Evolutionary conservation across 2,797 vertebrate species (phyloP).

Genomic region (Natrix natrix): DNA sequence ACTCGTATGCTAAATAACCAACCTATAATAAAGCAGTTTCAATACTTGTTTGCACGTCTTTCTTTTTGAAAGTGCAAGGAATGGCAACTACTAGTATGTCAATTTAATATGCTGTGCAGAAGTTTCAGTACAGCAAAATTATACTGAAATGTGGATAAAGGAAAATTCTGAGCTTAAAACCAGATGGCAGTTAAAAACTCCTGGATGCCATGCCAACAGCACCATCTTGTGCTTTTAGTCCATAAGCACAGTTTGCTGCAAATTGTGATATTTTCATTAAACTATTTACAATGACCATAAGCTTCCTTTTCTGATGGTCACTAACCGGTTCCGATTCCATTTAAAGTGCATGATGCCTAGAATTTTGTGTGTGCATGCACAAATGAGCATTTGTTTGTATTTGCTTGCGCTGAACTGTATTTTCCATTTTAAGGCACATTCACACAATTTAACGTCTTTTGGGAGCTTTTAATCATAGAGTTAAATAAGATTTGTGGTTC

Average conservation of each 20-base stretch:
- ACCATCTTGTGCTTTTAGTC: conserved; percentile 36
- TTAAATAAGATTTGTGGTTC: neutral
- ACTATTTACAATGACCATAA: neutral
- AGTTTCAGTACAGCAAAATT: neutral
- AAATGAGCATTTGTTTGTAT: neutral
- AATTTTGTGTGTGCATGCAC: neutral
- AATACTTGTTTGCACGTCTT: neutral
- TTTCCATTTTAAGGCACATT: neutral
- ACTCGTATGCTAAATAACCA: neutral
- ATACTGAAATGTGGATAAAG: neutral
- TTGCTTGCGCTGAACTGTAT: neutral
- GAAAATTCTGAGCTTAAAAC: neutral
- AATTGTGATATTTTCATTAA: neutral
- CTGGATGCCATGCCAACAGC: conserved; percentile 26
- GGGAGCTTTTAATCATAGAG: neutral
- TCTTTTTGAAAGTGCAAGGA: neutral
- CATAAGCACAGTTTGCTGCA: conserved; percentile 9
- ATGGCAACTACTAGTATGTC: neutral
- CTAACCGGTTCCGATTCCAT: neutral
- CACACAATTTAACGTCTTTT: neutral
- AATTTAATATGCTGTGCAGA: neutral
- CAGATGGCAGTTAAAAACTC: neutral
- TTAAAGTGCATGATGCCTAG: neutral
- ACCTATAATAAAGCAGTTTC: neutral
- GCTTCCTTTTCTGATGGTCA: neutral